Conservation (phyloP, 2,797 vertebrate species). For the Xerus rutilus region DNA sequence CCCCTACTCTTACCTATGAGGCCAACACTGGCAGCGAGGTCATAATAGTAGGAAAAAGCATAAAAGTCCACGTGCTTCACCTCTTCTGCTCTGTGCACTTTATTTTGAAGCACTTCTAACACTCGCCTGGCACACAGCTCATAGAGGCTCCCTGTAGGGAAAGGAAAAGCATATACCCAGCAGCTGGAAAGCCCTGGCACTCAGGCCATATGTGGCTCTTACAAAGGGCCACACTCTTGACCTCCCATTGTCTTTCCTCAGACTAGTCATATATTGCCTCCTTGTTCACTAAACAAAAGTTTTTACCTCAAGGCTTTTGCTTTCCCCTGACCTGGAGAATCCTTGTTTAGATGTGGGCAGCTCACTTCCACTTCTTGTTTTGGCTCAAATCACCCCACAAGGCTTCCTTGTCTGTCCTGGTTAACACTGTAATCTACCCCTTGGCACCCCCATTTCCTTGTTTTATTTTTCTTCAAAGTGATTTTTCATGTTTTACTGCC, state of each 20-base stretch:
- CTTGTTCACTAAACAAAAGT: not conserved
- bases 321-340: not conserved
- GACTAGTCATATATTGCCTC: not conserved
- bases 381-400: not conserved
- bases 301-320: not conserved
- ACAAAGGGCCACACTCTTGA: accelerated
- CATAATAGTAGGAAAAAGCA: constrained; percentile 96
- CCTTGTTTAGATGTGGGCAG: not conserved
- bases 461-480: constrained; percentile 12
- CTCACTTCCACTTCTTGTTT: not conserved
- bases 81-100: constrained; percentile 89
- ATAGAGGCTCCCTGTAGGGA: constrained; percentile 89
- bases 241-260: not conserved
- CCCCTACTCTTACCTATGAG: constrained; percentile 90
- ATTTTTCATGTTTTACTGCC: not conserved
- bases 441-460: accelerated
- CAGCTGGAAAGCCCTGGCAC: not conserved
- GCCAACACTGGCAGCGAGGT: constrained; percentile 92
- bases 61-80: constrained; percentile 92
- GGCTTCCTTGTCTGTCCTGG: not conserved
- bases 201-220: accelerated
- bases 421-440: not conserved
- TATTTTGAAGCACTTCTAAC: constrained; percentile 91
- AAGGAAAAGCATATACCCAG: not conserved
- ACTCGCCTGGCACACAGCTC: constrained; percentile 92